A percentile compares a stretch with the other conserved stretches of the same genome.
Evolutionary conservation across 2,888 invertebrate species (phyloP).

Genomic region (Drosophila prostipennis): DNA sequence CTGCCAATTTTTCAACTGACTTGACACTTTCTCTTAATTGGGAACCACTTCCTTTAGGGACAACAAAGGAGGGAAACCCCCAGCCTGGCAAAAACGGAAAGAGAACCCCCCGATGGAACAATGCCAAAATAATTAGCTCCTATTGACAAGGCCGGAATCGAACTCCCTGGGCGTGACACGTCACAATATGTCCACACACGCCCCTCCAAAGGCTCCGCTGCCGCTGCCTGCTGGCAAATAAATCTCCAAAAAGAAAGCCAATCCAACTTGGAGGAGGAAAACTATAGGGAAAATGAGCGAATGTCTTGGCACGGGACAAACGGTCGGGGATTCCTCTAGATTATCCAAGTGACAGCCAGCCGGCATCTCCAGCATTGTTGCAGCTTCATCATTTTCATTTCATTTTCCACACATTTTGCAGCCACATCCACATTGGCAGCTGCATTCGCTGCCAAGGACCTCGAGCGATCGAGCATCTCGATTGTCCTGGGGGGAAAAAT

Average conservation of each 20-base stretch:
- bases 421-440: slow-evolving; percentile 60
- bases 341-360: slow-evolving; percentile 77
- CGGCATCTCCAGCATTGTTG: slow-evolving; percentile 56
- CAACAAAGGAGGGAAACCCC: slow-evolving; percentile 49
- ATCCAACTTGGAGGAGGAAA: slow-evolving; percentile 23
- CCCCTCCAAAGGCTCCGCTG: slow-evolving; percentile 57
- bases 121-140: slow-evolving; percentile 73
- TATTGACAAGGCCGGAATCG: slow-evolving; percentile 51
- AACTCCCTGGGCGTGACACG: slow-evolving; percentile 70
- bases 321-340: slow-evolving; percentile 47
- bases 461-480: slow-evolving; percentile 50
- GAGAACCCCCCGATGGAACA: slow-evolving; percentile 3
- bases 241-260: slow-evolving; percentile 60
- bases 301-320: slow-evolving; percentile 66
- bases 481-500: slow-evolving; percentile 51
- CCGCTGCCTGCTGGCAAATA: slow-evolving; percentile 54
- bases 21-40: slow-evolving; percentile 58
- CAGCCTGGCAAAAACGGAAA: slow-evolving; percentile 57
- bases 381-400: slow-evolving; percentile 73
- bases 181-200: slow-evolving; percentile 76
- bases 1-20: slow-evolving; percentile 35
- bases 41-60: slow-evolving; percentile 18
- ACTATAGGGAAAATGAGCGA: slow-evolving; percentile 45
- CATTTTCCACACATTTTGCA: slow-evolving; percentile 46
- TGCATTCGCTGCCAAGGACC: slow-evolving; percentile 47